These are phyloP conservation scores for Euleptes europaea DNA, from an alignment of 2,113 vertebrate genomes.

Conservation along the genomic window DNA sequence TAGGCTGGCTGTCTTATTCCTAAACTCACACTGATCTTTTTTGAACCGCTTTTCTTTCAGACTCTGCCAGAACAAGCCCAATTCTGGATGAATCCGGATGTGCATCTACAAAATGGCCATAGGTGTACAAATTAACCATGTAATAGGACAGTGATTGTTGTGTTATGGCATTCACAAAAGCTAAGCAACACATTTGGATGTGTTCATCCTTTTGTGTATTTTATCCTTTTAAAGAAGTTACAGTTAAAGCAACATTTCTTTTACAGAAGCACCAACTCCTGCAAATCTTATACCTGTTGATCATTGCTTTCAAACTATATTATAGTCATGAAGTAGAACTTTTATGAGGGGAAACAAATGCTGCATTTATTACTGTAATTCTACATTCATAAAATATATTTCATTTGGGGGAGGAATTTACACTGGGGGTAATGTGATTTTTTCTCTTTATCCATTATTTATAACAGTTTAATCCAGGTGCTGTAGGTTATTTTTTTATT, in stretches of 20 bases:
- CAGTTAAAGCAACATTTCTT: conserved; percentile 6
- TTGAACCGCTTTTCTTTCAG: not conserved
- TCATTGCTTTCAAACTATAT: conserved; percentile 73
- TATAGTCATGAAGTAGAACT: conserved; percentile 77
- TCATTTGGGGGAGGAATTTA: conserved; percentile 78
- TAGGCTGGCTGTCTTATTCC: not conserved
- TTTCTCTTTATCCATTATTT: conserved; percentile 83
- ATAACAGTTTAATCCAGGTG: conserved; percentile 82
- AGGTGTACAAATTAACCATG: not conserved
- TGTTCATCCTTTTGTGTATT: not conserved
- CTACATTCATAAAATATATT: conserved; percentile 85
- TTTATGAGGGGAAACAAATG: conserved; percentile 81
- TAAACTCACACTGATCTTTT: not conserved
- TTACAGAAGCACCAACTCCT: conserved; percentile 51
- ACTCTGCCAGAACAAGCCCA: not conserved
- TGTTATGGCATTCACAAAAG: not conserved
- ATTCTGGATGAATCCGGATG: not conserved
- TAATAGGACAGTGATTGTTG: not conserved
- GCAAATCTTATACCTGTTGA: conserved; percentile 58
- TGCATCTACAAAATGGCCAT: not conserved
- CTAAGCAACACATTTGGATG: not conserved
- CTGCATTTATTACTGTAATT: conserved; percentile 82
- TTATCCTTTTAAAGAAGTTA: not conserved
- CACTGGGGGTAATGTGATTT: conserved; percentile 83
- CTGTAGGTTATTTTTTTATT: conserved; percentile 80